Evolutionary conservation across 2,888 invertebrate genomes (phyloP).

Genomic region (Alloscopus bannaensis): DNA sequence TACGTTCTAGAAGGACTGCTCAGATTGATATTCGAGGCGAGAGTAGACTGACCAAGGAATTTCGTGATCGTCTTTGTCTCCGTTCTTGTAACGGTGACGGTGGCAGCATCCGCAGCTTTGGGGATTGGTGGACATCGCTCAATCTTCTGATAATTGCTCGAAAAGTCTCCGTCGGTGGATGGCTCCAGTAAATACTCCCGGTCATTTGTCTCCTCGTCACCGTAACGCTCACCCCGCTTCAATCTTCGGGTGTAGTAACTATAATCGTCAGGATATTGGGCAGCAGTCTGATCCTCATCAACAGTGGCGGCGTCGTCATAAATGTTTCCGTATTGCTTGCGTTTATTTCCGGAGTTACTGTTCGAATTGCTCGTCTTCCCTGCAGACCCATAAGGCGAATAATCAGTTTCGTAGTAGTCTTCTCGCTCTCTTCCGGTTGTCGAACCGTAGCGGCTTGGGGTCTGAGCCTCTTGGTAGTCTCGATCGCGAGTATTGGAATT

Average conservation of each 20-base stretch:
- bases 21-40: slow-evolving; percentile 50
- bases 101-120: slow-evolving; percentile 32
- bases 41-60: slow-evolving; percentile 58
- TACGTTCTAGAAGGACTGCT: slow-evolving; percentile 31
- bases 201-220: slow-evolving; percentile 47
- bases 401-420: slow-evolving; percentile 61
- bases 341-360: slow-evolving; percentile 18
- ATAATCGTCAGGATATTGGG: slow-evolving; percentile 67
- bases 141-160: slow-evolving; percentile 59
- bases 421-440: slow-evolving; percentile 27
- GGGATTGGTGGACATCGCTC: slow-evolving; percentile 69
- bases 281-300: slow-evolving; percentile 62
- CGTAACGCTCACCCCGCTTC: slow-evolving; percentile 66
- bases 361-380: slow-evolving; percentile 27
- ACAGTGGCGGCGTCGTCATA: slow-evolving; percentile 52
- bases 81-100: slow-evolving; percentile 57
- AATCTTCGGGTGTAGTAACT: slow-evolving; percentile 64
- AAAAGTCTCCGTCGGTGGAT: slow-evolving; percentile 65
- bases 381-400: slow-evolving; percentile 27
- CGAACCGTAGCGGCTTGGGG: slow-evolving; percentile 32
- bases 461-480: slow-evolving; percentile 45
- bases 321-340: slow-evolving; percentile 51
- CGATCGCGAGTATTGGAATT: slow-evolving; percentile 7
- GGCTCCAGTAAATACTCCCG: slow-evolving; percentile 66
- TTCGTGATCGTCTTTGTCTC: slow-evolving; percentile 65